Evolutionary conservation across 2,888 invertebrate genomes (phyloP).

Genomic region (Cataglyphis rosenhaueri): DNA sequence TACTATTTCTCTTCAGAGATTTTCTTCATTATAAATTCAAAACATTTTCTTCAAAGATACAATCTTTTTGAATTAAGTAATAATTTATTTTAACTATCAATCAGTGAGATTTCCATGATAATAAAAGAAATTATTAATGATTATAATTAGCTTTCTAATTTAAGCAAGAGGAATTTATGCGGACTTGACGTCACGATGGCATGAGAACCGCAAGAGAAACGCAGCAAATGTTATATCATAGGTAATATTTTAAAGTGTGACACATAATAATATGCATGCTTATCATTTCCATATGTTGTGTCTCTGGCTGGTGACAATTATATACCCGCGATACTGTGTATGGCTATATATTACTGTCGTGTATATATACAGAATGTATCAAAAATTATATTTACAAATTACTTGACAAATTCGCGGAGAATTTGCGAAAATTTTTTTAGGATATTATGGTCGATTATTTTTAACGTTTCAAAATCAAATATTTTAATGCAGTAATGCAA

Average conservation of each 20-base stretch:
- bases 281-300: constrained; percentile 51
- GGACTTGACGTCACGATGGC: neutral
- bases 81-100: constrained; percentile 4
- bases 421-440: neutral
- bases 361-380: constrained; percentile 6
- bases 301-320: constrained; percentile 40
- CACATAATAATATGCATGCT: constrained; percentile 3
- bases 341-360: neutral
- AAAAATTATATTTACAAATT: neutral
- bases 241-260: constrained; percentile 21
- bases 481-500: neutral
- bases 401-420: neutral
- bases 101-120: neutral
- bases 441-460: neutral
- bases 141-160: constrained; percentile 12
- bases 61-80: neutral
- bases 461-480: neutral
- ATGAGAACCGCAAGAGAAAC: constrained; percentile 12
- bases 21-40: neutral
- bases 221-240: neutral
- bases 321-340: constrained; percentile 19
- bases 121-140: neutral
- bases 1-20: neutral
- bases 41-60: neutral
- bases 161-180: neutral